Percentiles rank a stretch among this genome's conserved stretches.
These are phyloP conservation scores for Philereme transversata DNA, from an alignment of 2,888 invertebrate genomes.

Conservation along the genomic window DNA sequence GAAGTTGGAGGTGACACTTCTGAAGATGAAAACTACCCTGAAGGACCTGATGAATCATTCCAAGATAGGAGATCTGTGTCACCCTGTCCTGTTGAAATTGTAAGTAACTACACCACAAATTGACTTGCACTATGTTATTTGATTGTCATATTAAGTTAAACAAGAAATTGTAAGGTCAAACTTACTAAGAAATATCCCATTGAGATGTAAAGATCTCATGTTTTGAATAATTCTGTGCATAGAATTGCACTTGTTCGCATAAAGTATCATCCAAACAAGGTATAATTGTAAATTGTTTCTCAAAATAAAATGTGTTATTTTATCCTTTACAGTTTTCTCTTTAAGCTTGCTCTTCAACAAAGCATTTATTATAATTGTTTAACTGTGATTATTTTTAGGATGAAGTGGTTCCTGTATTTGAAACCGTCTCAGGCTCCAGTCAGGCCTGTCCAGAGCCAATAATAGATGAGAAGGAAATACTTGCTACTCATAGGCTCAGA, in stretches of 20 bases:
- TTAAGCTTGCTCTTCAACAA: too few species aligned
- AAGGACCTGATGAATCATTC: slow-evolving; percentile 84
- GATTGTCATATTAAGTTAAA: too few species aligned
- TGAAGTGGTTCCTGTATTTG: slow-evolving; percentile 64
- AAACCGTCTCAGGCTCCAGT: slow-evolving; percentile 67
- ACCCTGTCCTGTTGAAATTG: slow-evolving; percentile 15
- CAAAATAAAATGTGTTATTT: background rate
- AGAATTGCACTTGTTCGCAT: too few species aligned
- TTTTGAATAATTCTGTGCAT: too few species aligned
- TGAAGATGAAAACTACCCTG: slow-evolving; percentile 91
- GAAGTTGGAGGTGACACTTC: slow-evolving; percentile 89
- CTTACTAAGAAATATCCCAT: too few species aligned
- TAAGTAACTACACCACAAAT: slow-evolving; percentile 24
- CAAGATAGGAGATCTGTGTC: slow-evolving; percentile 63
- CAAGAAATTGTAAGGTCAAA: too few species aligned
- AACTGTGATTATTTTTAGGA: slow-evolving; percentile 50
- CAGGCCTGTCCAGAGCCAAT: slow-evolving; percentile 77
- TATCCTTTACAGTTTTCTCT: slow-evolving; percentile 2
- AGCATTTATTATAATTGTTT: too few species aligned
- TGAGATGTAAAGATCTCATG: too few species aligned
- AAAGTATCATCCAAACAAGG: too few species aligned
- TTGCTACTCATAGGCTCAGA: slow-evolving; percentile 88
- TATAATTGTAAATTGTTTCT: too few species aligned
- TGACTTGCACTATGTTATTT: background rate
- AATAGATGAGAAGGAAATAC: slow-evolving; percentile 87